Evolutionary conservation across 1,140 invertebrate species (phyloP), one percentile per base, ranked within the genome.

Genomic region (Conus ventricosus): DNA sequence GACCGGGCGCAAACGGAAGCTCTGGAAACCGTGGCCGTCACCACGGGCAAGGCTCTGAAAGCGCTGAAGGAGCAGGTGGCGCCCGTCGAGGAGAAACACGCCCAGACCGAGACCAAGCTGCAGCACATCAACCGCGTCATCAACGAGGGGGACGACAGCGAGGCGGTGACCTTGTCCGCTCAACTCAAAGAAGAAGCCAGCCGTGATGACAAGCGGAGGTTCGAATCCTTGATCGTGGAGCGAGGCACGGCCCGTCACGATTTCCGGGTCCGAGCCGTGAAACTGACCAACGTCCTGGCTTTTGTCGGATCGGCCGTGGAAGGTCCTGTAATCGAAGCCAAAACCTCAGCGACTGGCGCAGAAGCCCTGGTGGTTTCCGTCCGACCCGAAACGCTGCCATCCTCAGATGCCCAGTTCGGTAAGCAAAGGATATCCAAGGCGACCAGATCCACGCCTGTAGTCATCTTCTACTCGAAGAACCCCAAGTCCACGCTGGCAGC

Each of bases 401-500:
- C 39, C 39, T 39, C 39, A 39, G 39, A 39, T 39, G 39, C 39
- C 15, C 10, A 60, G 54, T 25, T 63, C 6, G 20, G 13, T 4
- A 25, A n/a, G 27, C 57, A 84, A 15, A 84, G 82, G 6, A 60
- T 84, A 11, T 60, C 82, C 55, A 63, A 63, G 15, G 25, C 5
- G 15, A 23, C 39, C 1, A 39, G 8, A n/a, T 84, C 57, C 3
- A 15, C 54, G 5, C 23, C 51, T 55, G 25, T 67, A 8, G 82
- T 25, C 13, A 15, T 84, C n/a, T n/a, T 63, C 57, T 84, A 84
- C 82, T 84, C 82, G 20, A 84, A 84, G 82, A 84, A 84, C n/a
- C 82, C 82, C 17, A 84, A 84, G 23, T n/a, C 82, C 11, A 84
- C 54, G 20, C 57, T 84, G n/a, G 7, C 23, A 0, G 20, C 54